Percentiles rank a stretch among this genome's conserved stretches.
Evolutionary conservation across 2,797 vertebrate species (phyloP).

Genomic region (Sarcophilus harrisii): DNA sequence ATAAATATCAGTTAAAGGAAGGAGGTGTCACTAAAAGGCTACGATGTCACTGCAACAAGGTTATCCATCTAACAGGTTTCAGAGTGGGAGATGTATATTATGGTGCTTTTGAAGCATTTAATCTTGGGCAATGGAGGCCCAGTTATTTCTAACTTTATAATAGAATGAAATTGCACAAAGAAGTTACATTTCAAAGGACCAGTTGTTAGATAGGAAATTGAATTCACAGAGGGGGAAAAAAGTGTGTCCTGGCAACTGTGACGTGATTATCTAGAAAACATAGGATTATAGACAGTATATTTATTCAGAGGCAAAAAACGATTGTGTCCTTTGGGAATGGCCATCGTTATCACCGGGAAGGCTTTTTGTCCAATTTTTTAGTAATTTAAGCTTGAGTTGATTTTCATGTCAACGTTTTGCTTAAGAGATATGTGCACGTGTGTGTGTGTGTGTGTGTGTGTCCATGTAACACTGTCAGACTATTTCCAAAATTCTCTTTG

Average conservation of each 20-base stretch:
- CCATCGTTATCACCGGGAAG: not conserved
- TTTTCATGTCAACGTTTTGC: not conserved
- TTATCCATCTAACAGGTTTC: not conserved
- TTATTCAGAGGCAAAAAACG: not conserved
- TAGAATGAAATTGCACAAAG: not conserved
- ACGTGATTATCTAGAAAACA: slow-evolving; percentile 6
- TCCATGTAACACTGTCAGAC: not conserved
- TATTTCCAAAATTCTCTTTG: not conserved
- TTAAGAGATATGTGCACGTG: not conserved
- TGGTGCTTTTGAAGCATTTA: not conserved
- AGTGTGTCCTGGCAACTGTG: not conserved
- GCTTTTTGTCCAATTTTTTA: not conserved
- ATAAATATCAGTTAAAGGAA: not conserved
- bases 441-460: not conserved
- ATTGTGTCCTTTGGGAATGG: not conserved
- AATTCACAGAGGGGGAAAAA: not conserved
- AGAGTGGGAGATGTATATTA: not conserved
- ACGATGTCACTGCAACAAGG: not conserved
- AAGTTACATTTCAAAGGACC: slow-evolving; percentile 1
- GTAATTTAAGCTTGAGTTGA: not conserved
- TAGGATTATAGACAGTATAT: not conserved
- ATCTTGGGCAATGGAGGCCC: not conserved
- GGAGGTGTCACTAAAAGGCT: not conserved
- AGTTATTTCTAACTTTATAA: slow-evolving; percentile 3
- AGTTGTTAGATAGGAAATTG: not conserved